A percentile compares a stretch with the other conserved stretches of the same genome.
Evolutionary conservation across 2,888 invertebrate genomes (phyloP).

Genomic region (Drosophila prostipennis): DNA sequence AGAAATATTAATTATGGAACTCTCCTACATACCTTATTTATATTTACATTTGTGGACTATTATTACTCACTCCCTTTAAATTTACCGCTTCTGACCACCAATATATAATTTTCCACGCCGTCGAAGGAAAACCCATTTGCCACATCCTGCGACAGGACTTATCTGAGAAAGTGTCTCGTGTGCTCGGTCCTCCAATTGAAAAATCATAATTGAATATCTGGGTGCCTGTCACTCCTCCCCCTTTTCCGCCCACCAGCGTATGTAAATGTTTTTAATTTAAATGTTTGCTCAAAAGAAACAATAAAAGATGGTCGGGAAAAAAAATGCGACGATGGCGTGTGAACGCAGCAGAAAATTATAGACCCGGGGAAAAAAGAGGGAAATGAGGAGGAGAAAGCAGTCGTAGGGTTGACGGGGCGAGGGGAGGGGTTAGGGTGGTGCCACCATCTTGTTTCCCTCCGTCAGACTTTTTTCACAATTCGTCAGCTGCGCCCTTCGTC

Average conservation of each 20-base stretch:
- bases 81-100: background rate
- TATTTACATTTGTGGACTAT: background rate
- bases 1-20: too few relatives aligned
- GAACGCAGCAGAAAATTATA: slow-evolving; percentile 74
- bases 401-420: background rate
- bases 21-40: background rate
- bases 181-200: slow-evolving; percentile 54
- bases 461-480: slow-evolving; percentile 72
- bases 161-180: slow-evolving; percentile 51
- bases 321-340: slow-evolving; percentile 78
- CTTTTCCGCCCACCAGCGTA: slow-evolving; percentile 40
- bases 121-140: background rate
- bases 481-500: slow-evolving; percentile 76
- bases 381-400: slow-evolving; percentile 11
- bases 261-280: slow-evolving; percentile 78
- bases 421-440: slow-evolving; percentile 19
- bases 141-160: slow-evolving; percentile 19
- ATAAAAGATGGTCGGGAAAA: slow-evolving; percentile 44
- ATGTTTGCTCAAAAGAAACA: slow-evolving; percentile 69
- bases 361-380: slow-evolving; percentile 28
- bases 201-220: slow-evolving; percentile 76
- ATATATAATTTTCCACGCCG: background rate
- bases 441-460: slow-evolving; percentile 62
- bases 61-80: background rate
- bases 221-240: slow-evolving; percentile 50